Base-by-base conservation (phyloP, 2,888 invertebrate genomes). In the Caenorhabditis uteleia region DNA sequence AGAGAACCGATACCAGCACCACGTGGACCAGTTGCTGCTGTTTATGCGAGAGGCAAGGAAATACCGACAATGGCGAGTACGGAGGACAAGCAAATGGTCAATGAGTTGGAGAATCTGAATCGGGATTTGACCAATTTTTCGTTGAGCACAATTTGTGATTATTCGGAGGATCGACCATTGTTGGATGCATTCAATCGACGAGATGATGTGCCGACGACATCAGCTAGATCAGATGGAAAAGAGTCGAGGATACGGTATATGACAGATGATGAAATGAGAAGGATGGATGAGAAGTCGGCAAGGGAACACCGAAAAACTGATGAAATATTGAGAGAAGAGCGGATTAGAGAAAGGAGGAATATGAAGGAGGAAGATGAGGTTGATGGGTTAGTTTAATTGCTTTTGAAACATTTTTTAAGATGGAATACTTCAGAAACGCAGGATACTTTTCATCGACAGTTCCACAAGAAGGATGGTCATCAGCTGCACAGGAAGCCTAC, bases 401-500 rank as follows among this genome's bases (percentile, higher is more conserved):
- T 33, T 14, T 14, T 14, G 33, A 20, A n/a, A 5, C 18, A 6
- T 43, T n/a, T n/a, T n/a, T n/a, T n/a, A n/a, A n/a, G n/a, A n/a
- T n/a, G n/a, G n/a, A n/a, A n/a, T n/a, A n/a, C n/a, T n/a, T n/a
- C n/a, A n/a, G n/a, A n/a, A n/a, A n/a, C n/a, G n/a, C n/a, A n/a
- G n/a, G n/a, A n/a, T 39, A 21, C 10, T 29, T 45, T 10, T 48
- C 40, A n/a, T 47, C 48, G 10, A 12, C 48, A 3, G 20, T 21
- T 3, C 36, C 34, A 29, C 58, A 40, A 20, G 55, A 59, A 25
- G 59, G 47, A 51, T 81, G 69, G 77, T 70, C 68, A 21, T 61
- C 56, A 29, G 82, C 73, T 53, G 81, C 93, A 43, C 92, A 92
- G 83, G 89, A 91, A 81, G 95, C 93, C 0, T 97, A 97, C 86